phyloP scores from a whole-genome alignment of 2,797 vertebrate genomes.

The Phyllotis vaccarum region DNA sequence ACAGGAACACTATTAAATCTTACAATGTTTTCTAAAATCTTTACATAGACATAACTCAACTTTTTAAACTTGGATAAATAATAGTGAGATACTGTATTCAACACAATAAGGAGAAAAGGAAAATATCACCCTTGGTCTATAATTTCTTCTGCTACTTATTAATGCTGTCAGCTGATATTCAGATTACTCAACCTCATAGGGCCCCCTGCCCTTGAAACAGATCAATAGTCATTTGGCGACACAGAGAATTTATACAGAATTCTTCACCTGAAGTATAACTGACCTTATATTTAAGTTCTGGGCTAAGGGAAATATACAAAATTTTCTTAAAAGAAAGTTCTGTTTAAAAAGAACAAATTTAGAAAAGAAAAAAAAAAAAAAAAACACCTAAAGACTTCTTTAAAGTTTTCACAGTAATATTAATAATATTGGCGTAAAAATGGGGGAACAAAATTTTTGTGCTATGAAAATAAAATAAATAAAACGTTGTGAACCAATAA shows the following conservation, averaged over 20 bases:
- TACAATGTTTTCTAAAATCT: slow-evolving; percentile 69
- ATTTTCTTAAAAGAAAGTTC: slow-evolving; percentile 78
- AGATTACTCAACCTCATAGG: slow-evolving; percentile 83
- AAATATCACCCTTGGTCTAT: slow-evolving; percentile 84
- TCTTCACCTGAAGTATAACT: slow-evolving; percentile 74
- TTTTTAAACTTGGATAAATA: slow-evolving; percentile 83
- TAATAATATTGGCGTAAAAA: not conserved
- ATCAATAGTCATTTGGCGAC: slow-evolving; percentile 82
- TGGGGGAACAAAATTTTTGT: not conserved
- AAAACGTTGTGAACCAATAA: not conserved
- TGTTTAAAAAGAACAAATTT: slow-evolving; percentile 64
- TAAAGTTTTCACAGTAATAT: not conserved
- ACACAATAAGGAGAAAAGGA: slow-evolving; percentile 81
- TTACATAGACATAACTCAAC: slow-evolving; percentile 71
- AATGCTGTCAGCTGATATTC: slow-evolving; percentile 85
- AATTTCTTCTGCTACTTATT: slow-evolving; percentile 87
- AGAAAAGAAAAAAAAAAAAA: not conserved
- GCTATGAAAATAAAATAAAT: not conserved
- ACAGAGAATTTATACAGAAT: slow-evolving; percentile 77
- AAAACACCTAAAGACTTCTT: not conserved
- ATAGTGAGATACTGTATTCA: slow-evolving; percentile 82
- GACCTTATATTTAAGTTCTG: slow-evolving; percentile 54
- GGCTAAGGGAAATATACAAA: slow-evolving; percentile 55
- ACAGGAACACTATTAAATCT: slow-evolving; percentile 68
- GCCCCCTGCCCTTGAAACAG: slow-evolving; percentile 80